These are phyloP conservation scores for Semaprochilodus insignis DNA, from an alignment of 2,797 vertebrate species.

Conservation along the genomic window DNA sequence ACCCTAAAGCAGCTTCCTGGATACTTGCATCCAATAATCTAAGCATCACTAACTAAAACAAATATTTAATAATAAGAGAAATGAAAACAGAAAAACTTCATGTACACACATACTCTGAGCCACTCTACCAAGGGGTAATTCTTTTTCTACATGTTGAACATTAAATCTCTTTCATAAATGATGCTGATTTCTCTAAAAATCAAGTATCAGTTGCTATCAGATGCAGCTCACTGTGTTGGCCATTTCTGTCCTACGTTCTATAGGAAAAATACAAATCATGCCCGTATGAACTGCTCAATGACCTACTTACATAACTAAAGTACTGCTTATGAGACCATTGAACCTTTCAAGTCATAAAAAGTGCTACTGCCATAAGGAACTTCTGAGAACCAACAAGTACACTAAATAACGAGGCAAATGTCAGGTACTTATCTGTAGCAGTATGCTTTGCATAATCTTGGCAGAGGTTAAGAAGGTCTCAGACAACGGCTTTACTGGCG, in stretches of 20 bases:
- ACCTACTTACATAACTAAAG: conserved; percentile 20
- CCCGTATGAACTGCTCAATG: neutral
- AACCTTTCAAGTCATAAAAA: conserved; percentile 8
- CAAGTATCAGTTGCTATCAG: neutral
- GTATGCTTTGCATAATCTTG: neutral
- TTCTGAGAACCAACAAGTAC: neutral
- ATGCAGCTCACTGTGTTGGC: neutral
- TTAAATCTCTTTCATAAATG: neutral
- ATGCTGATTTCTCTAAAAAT: neutral
- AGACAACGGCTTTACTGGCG: neutral
- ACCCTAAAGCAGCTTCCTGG: no score
- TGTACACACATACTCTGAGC: neutral
- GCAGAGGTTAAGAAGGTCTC: neutral
- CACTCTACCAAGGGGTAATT: neutral
- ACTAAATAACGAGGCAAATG: conserved; percentile 16
- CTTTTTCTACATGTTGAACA: neutral
- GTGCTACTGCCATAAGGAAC: neutral
- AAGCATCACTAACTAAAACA: no score
- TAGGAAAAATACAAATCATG: neutral
- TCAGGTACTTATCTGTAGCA: conserved; percentile 4
- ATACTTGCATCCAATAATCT: no score
- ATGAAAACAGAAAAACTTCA: no score
- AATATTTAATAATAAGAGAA: no score
- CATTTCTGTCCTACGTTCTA: neutral
- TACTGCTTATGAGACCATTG: neutral